Base-by-base conservation (phyloP, 2,888 invertebrate species). In the Lagria hirta region DNA sequence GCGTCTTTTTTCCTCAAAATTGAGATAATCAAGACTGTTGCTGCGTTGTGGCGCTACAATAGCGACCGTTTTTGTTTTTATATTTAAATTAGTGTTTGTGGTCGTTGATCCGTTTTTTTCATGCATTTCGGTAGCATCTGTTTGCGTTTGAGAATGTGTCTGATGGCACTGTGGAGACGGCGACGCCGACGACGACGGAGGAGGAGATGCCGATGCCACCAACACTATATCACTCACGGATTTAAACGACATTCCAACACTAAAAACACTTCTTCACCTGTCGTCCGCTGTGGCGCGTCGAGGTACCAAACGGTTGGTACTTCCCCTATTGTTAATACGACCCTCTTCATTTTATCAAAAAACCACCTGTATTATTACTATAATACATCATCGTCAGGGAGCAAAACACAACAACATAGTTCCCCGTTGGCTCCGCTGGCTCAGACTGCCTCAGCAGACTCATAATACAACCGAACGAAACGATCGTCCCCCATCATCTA, bases 1-100 rank as follows among this genome's bases (percentile, higher is more conserved):
- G 73, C 90, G 88, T 61, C 91, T 78, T 71, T 90, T 90, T 77
- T 92, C 91, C 73, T 91, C 90, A 71, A 92, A 92, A 75, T 92
- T 91, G 43, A 92, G 79, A 75, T 88, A 88, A 77, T 90, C 90
- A 76, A 90, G 79, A 66, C 88, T 88, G 72, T 83, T 88, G 74
- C 88, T 88, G 62, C 88, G 73, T 61, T 84, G 84, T 1, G 84
- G 84, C 16, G 80, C 78, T 16, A 83, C 82, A 15, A 84, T 83
- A 35, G 83, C 82, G 43, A 82, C 81, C 10, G 79, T 80, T 57
- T 81, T 82, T 61, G 65, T 62, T 54, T 67, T 66, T 15, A 55
- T 42, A 14, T 30, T 16, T 29, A 10, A 20, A 28, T 27, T 38
- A 29, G 37, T 24, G 17, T 47, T 34, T n/a, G 35, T 32, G 42